Evolutionary conservation across 1,140 invertebrate species (phyloP).

Genomic region (Drosophila kanapiae): DNA sequence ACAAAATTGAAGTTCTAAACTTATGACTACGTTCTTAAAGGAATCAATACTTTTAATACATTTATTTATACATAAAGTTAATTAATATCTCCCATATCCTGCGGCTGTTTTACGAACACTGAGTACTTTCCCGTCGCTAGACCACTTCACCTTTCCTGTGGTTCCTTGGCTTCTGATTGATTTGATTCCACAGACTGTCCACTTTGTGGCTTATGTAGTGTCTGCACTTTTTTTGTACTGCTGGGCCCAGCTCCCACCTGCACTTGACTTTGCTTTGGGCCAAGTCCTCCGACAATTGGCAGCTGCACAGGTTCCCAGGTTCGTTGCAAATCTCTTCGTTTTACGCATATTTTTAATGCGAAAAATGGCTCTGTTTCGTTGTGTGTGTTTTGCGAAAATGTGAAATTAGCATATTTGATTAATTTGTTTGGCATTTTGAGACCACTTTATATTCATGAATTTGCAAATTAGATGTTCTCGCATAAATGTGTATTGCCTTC

Average conservation of each 20-base stretch:
- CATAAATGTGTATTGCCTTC: slow-evolving; percentile 50
- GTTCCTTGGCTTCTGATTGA: not conserved
- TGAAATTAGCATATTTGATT: slow-evolving; percentile 76
- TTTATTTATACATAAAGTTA: not conserved
- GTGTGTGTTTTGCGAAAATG: slow-evolving; percentile 24
- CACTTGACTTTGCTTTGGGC: slow-evolving; percentile 13
- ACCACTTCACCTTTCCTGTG: slow-evolving; percentile 2
- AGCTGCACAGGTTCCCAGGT: slow-evolving; percentile 34
- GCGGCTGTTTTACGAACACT: not conserved
- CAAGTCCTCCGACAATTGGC: slow-evolving; percentile 1
- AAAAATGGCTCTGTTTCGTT: slow-evolving; percentile 21
- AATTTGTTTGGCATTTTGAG: slow-evolving; percentile 67
- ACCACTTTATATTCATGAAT: slow-evolving; percentile 78
- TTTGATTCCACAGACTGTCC: slow-evolving; percentile 1
- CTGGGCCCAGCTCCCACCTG: slow-evolving; percentile 2
- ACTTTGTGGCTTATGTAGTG: slow-evolving; percentile 1
- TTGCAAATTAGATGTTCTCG: slow-evolving; percentile 56
- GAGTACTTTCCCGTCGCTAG: not conserved
- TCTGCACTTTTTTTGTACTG: not conserved
- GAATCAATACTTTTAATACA: not conserved
- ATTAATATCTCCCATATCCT: not conserved
- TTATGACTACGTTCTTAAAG: not conserved
- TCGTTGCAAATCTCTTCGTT: slow-evolving; percentile 36
- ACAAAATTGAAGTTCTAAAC: not conserved
- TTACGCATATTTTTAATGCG: slow-evolving; percentile 58